Evolutionary conservation across 2,888 invertebrate species (phyloP), one percentile per base, ranked within the genome.

Genomic region (Acleris sparsana): DNA sequence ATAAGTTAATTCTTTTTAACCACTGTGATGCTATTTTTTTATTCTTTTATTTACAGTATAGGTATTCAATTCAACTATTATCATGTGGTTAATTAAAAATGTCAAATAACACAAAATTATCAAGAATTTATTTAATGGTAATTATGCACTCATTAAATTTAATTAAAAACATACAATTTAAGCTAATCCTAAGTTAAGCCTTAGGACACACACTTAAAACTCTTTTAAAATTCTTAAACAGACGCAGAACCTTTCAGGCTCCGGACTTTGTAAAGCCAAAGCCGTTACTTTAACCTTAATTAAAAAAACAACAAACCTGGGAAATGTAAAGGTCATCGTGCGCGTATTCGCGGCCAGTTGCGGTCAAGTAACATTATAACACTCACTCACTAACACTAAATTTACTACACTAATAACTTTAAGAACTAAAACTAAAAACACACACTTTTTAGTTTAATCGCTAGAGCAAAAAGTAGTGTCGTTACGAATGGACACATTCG

Each of bases 261-360:
- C 22, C 17, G 17, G 55, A 53, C 25, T 53, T 44, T 51, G 39
- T 3, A 17, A n/a, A 48, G 48, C 7, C 20, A 33, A 55, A 62
- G 20, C 51, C 67, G 63, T 61, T 59, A 69, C 60, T 78, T 75
- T 73, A 75, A 70, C 74, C 77, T 80, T 85, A 84, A 87, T 88
- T 85, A 88, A 86, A 86, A 80, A 77, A 73, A 87, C 79, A 84
- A 87, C 89, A 88, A 81, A 90, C 90, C 90, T 89, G 90, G 75
- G 79, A 84, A 88, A 87, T 83, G 78, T 73, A 75, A 85, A 84
- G 85, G 84, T 86, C 90, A 89, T 89, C 80, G 87, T 75, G 73
- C 79, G 80, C 80, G 84, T 83, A 79, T 82, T 80, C 79, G 83
- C 80, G 78, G 75, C 83, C 79, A 78, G 76, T 73, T 76, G 72